These are phyloP conservation scores for Nesogale talazaci DNA, from an alignment of 2,113 vertebrate species.

Conservation along the genomic window DNA sequence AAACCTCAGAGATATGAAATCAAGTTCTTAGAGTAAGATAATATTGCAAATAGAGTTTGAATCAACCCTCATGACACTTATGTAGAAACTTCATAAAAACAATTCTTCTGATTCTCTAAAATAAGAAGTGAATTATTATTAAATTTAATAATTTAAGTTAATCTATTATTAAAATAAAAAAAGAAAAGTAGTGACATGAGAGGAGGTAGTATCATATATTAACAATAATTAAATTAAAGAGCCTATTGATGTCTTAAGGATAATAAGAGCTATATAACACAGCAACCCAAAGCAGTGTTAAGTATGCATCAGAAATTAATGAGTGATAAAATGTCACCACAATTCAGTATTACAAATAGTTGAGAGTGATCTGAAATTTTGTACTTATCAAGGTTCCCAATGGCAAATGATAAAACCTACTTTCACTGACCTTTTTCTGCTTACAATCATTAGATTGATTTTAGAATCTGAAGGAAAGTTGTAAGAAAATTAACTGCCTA, in stretches of 20 bases:
- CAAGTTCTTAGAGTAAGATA: too few species aligned
- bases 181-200: neutral
- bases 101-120: too few species aligned
- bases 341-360: neutral
- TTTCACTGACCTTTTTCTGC: neutral
- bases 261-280: slow-evolving; percentile 45
- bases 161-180: too few species aligned
- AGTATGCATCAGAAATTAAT: slow-evolving; percentile 37
- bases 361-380: neutral
- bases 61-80: too few species aligned
- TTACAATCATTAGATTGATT: neutral
- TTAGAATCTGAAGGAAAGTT: slow-evolving; percentile 25
- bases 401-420: neutral
- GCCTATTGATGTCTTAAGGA: neutral
- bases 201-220: neutral
- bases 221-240: slow-evolving; percentile 27
- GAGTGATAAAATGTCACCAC: slow-evolving; percentile 1
- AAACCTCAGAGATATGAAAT: too few species aligned
- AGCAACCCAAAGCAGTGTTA: neutral
- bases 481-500: slow-evolving; percentile 35
- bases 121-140: too few species aligned
- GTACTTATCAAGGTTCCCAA: neutral
- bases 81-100: too few species aligned
- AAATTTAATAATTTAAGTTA: too few species aligned
- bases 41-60: too few species aligned